Evolutionary conservation across 2,888 invertebrate genomes (phyloP).

Genomic region (Xanthia togata): DNA sequence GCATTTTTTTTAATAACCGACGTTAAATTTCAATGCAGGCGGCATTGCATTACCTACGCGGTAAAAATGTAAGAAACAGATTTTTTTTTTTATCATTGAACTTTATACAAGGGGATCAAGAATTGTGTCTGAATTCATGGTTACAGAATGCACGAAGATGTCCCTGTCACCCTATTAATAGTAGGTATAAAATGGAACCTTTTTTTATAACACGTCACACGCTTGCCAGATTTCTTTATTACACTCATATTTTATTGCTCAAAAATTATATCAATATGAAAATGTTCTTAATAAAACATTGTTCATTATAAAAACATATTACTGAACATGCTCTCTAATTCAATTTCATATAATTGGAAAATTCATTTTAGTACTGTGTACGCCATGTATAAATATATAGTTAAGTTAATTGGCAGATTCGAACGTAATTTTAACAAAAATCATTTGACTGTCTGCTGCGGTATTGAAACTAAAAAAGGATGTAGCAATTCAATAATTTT

Average conservation of each 20-base stretch:
- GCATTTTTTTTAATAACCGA: no score
- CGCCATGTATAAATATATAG: background rate
- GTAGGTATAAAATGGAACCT: conserved; percentile 3
- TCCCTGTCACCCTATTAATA: no score
- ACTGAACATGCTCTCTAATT: conserved; percentile 18
- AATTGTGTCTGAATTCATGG: no score
- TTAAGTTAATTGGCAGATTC: conserved; percentile 39
- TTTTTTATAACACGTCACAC: background rate
- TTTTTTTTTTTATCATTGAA: no score
- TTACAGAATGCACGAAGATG: no score
- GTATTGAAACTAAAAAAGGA: background rate
- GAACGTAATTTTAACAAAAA: conserved; percentile 26
- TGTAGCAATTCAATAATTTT: background rate
- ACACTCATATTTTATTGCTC: conserved; percentile 6
- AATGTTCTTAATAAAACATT: conserved; percentile 20
- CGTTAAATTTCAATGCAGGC: no score
- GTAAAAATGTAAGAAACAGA: no score
- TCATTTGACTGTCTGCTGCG: background rate
- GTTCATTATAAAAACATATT: conserved; percentile 13
- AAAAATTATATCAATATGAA: conserved; percentile 12
- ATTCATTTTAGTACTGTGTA: conserved; percentile 21
- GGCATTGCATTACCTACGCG: no score
- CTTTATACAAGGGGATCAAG: no score
- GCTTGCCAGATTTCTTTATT: conserved; percentile 19
- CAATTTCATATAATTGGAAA: conserved; percentile 29